phyloP scores from a whole-genome alignment of 37 sponge, comb jelly and placozoan species.

The Agelas oroides region DNA sequence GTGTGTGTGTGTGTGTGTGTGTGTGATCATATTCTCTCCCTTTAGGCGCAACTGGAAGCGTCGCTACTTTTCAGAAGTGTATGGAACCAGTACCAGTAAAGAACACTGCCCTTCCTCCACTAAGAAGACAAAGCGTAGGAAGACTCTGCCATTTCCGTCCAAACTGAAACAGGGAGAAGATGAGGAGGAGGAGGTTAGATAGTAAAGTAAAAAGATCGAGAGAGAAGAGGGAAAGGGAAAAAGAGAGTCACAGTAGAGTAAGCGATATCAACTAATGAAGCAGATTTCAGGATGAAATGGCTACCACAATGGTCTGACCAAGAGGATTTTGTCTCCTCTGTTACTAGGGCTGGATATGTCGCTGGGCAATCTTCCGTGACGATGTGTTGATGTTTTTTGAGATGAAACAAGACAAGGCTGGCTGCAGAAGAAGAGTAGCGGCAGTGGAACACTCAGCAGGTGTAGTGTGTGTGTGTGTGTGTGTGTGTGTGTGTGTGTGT shows the following conservation, averaged over 20 bases:
- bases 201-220: neutral
- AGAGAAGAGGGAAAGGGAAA: too few species aligned
- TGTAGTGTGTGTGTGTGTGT: slow-evolving; percentile 48
- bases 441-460: slow-evolving; percentile 87
- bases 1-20: slow-evolving; percentile 32
- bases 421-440: slow-evolving; percentile 91
- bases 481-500: slow-evolving; percentile 22
- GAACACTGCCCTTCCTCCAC: slow-evolving; percentile 29
- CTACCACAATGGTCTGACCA: too few species aligned
- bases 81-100: slow-evolving; percentile 37
- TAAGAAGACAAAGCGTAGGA: too few species aligned
- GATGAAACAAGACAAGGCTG: slow-evolving; percentile 90
- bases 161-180: too few species aligned
- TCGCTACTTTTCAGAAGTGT: slow-evolving; percentile 19
- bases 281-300: too few species aligned
- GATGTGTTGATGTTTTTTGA: slow-evolving; percentile 91
- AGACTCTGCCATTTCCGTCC: too few species aligned
- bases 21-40: too few species aligned
- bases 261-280: too few species aligned
- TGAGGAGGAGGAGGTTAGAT: neutral
- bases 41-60: too few species aligned
- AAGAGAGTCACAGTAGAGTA: too few species aligned
- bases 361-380: slow-evolving; percentile 85
- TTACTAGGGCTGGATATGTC: slow-evolving; percentile 71
- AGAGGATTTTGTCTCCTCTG: too few species aligned